These are phyloP conservation scores for Lithobates sylvaticus DNA, from an alignment of 2,797 vertebrate genomes.

Conservation along the genomic window DNA sequence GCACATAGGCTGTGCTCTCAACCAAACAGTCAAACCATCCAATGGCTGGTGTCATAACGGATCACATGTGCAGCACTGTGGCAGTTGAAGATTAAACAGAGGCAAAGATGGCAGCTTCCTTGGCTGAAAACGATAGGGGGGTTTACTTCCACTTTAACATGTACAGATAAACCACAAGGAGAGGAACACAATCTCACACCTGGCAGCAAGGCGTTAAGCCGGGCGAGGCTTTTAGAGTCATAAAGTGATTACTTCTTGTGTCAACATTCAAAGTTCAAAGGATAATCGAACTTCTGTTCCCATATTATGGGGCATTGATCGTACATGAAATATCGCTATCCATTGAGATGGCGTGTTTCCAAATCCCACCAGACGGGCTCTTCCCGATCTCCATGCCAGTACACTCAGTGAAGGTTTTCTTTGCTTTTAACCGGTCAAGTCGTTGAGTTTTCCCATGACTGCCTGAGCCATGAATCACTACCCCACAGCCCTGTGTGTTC, in stretches of 20 bases:
- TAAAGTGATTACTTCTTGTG: conserved; percentile 19
- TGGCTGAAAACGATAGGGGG: too few species aligned
- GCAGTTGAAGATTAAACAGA: too few species aligned
- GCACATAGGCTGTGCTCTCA: too few species aligned
- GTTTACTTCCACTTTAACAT: too few species aligned
- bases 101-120: too few species aligned
- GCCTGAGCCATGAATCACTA: neutral
- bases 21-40: too few species aligned
- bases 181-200: neutral
- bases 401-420: neutral
- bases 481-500: conserved; percentile 2
- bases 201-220: conserved; percentile 6
- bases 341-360: neutral
- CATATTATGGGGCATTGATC: neutral
- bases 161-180: too few species aligned
- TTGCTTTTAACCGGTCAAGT: neutral
- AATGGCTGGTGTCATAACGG: too few species aligned
- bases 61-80: too few species aligned
- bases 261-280: conserved; percentile 56
- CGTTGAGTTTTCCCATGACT: conserved; percentile 17
- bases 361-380: neutral
- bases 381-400: neutral
- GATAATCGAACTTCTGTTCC: neutral
- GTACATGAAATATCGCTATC: neutral
- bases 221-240: conserved; percentile 7